Base-by-base conservation (phyloP, 2,888 invertebrate genomes). In the Tenthredo amoena region DNA sequence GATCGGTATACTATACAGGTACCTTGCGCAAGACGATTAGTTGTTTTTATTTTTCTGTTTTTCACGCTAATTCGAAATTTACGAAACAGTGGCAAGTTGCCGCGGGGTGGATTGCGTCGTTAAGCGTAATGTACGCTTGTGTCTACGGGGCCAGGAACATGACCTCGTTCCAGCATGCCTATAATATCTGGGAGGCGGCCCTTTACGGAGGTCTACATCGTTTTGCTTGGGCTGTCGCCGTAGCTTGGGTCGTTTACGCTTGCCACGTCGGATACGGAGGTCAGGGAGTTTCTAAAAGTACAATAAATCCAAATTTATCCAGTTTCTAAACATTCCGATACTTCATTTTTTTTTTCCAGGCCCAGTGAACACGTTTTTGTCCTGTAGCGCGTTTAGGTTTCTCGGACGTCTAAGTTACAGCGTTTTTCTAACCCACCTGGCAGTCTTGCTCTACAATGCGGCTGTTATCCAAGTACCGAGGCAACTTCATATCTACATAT, bases 161-260 rank as follows among this genome's bases (percentile, higher is more conserved):
- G 87, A 93, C 92, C 87, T 89, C 91, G 86, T 90, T 93, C 86
- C 89, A 90, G 82, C 92, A 92, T 88, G 90, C 90, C 26, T 93
- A 93, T 88, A 92, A 93, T 87, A 89, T 89, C 86, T 88, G 91
- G 86, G 91, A 92, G 87, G 90, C 91, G 37, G 91, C 92, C 21
- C 85, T 93, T 83, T 95, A 94, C 89, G 92, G 94, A 86, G 92
- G 94, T 37, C 90, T 94, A 82, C 92, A 93, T 86, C 90, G 94
- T 86, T 92, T 94, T 34, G 92, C 92, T 26, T 95, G 95, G 95
- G 92, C 93, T 15, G 65, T 93, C 2, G 92, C 94, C 31, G 88
- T 95, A 10, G 92, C 91, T 65, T 95, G 95, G 95, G 92, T 95
- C 50, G 92, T 95, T 79, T 94, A 94, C 89, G 94, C 94, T 86